phyloP scores from a whole-genome alignment of 2,113 vertebrate species.

The Oncorhynchus keta region DNA sequence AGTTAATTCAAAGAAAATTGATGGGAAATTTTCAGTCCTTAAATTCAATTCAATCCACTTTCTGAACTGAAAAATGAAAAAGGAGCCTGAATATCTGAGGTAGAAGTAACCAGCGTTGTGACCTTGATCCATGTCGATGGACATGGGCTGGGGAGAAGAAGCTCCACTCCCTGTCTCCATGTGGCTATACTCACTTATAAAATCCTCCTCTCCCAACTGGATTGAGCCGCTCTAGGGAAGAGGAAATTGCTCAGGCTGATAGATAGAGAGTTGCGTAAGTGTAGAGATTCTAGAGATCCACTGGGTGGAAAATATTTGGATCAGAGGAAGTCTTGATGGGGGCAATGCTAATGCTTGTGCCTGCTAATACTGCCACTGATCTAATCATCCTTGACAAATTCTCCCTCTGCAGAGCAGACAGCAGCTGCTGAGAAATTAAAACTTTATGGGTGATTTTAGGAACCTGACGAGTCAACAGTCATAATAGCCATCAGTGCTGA shows the following conservation, averaged over 20 bases:
- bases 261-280: conserved; percentile 25
- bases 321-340: conserved; percentile 10
- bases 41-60: too few species aligned
- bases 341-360: conserved; percentile 28
- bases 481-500: conserved; percentile 43
- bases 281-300: conserved; percentile 14
- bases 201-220: conserved; percentile 22
- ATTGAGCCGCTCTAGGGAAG: conserved; percentile 19
- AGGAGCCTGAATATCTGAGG: neutral
- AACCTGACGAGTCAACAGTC: conserved; percentile 44
- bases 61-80: too few species aligned
- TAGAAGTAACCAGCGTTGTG: neutral
- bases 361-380: conserved; percentile 52
- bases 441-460: conserved; percentile 17
- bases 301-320: conserved; percentile 44
- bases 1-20: too few species aligned
- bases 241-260: conserved; percentile 33
- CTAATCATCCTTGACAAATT: conserved; percentile 53
- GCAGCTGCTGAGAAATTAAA: conserved; percentile 46
- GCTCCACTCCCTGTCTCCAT: neutral
- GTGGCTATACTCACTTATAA: neutral
- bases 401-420: conserved; percentile 37
- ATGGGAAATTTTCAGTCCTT: too few species aligned
- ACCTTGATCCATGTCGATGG: conserved; percentile 43
- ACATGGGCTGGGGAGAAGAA: conserved; percentile 29